Percentiles rank a stretch among this genome's conserved stretches.
Conservation (phyloP, 2,888 invertebrate species). For the Lycophotia porphyrea region DNA sequence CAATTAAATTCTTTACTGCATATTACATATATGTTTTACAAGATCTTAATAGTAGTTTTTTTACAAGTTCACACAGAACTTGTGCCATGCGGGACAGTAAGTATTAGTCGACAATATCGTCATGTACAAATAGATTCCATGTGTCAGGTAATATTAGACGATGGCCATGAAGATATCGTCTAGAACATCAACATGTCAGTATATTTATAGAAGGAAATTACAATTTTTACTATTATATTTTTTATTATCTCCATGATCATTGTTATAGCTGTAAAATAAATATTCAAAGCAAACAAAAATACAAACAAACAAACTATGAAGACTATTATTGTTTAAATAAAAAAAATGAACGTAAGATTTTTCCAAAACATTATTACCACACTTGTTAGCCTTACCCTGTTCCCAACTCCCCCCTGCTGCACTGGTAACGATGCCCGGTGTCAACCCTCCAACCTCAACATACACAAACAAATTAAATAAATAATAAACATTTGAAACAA, state of each 20-base stretch:
- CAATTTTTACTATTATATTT: too few relatives aligned
- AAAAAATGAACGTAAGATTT: not conserved
- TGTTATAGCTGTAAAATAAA: not conserved
- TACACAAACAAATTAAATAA: slow-evolving; percentile 12
- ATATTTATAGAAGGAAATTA: not conserved
- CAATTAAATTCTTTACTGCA: not conserved
- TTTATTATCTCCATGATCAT: not conserved
- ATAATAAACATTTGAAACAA: slow-evolving; percentile 40
- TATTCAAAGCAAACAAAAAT: not conserved
- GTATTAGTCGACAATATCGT: not conserved
- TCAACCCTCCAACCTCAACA: not conserved
- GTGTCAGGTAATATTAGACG: not conserved
- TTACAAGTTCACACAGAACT: not conserved
- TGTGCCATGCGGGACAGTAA: not conserved
- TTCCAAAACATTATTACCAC: not conserved
- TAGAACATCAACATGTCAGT: not conserved
- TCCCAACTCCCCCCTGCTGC: not conserved
- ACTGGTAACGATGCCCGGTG: not conserved
- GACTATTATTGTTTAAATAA: too few relatives aligned
- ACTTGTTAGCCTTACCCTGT: not conserved
- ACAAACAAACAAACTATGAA: too few relatives aligned
- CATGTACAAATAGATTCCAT: not conserved
- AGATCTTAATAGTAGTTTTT: not conserved
- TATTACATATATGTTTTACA: not conserved
- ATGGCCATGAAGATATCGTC: not conserved